Percentiles rank a stretch among this genome's conserved stretches.
phyloP scores from a whole-genome alignment of 1,140 invertebrate species.

The Mamestra configurata region DNA sequence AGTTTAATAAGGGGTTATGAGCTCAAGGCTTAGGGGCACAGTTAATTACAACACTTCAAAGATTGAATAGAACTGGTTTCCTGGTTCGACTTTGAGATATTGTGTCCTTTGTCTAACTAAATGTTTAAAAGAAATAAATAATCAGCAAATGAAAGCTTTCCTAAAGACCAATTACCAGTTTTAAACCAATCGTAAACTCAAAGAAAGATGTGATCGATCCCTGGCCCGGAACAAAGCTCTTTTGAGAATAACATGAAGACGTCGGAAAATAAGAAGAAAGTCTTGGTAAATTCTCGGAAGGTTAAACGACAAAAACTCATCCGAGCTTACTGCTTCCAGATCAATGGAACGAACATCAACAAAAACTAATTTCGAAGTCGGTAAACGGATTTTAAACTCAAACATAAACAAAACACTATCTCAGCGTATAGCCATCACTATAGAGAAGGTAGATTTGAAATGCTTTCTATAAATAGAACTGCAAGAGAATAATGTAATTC shows the following conservation, averaged over 20 bases:
- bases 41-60: background rate
- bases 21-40: background rate
- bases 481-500: conserved; percentile 83
- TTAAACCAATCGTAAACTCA: conserved; percentile 36
- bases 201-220: conserved; percentile 5
- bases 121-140: background rate
- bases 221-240: conserved; percentile 17
- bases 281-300: conserved; percentile 6
- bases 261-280: conserved; percentile 28
- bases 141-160: background rate
- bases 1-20: conserved; percentile 7
- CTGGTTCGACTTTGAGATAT: background rate
- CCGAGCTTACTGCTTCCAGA: conserved; percentile 18
- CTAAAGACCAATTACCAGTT: conserved; percentile 20
- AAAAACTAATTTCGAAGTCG: conserved; percentile 35
- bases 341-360: conserved; percentile 26
- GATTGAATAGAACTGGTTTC: background rate
- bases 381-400: conserved; percentile 27
- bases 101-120: background rate
- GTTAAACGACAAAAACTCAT: conserved; percentile 35
- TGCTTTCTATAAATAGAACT: conserved; percentile 69
- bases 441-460: conserved; percentile 36
- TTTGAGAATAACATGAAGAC: conserved; percentile 25
- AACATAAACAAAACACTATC: conserved; percentile 31
- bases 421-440: background rate